Base-by-base conservation (phyloP, 2,797 vertebrate species). In the Centropyge bicolor region DNA sequence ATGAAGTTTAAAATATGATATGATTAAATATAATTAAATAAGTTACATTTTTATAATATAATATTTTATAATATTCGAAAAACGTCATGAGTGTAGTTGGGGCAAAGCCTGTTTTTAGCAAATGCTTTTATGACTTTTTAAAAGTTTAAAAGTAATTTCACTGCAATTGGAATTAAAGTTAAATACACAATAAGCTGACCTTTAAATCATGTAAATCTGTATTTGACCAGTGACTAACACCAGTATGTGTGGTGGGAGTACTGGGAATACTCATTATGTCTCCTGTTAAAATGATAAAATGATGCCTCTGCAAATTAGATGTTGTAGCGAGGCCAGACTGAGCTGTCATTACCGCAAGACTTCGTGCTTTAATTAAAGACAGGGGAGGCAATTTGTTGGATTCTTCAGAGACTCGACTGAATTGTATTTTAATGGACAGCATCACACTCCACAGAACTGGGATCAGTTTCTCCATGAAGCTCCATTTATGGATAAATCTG, bases 341-440 rank as follows among this genome's bases (percentile, higher is more conserved):
- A 57, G 51, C 49, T 38, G 52, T 80, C 6, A 74, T 49, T 67
- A 64, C 20, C 69, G 55, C 49, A 49, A 51, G 22, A 17, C 20
- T 49, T 35, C 14, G 61, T 68, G 24, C 71, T 8, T 1, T 66
- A 55, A 80, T 76, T 70, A 74, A 59, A 77, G 4, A 36, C 67
- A 36, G 5, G 2, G 17, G 8, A 66, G 55, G 65, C 45, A 52
- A 22, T 46, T 62, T 45, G 31, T 13, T 64, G 1, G 41, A 78
- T 75, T 66, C 70, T 85, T 64, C 16, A 40, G 62, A 69, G 67
- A 45, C 54, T 55, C 0, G 0, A 49, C 41, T 43, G 1, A 54
- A 67, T 63, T 63, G 9, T 27, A 41, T 52, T 71, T 64, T 1
- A 66, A 56, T 62, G 16, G 1, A 20, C 31, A 24, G n/a, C 19